These are phyloP conservation scores for Heliconius cydno DNA, from an alignment of 2,888 invertebrate genomes.

Conservation along the genomic window DNA sequence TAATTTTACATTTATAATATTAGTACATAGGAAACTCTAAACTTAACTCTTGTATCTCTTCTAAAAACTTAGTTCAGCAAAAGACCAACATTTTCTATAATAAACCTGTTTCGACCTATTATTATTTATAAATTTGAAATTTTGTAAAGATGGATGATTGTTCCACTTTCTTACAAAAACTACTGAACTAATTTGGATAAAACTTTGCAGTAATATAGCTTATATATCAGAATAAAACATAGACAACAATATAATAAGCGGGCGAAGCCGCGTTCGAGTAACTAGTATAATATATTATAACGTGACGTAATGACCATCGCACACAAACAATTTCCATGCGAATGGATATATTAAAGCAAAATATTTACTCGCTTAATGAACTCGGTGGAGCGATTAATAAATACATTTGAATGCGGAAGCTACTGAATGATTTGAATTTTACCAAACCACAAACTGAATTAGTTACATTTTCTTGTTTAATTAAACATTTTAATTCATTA, in stretches of 20 bases:
- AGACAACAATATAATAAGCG: too few species aligned
- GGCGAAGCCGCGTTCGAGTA: too few species aligned
- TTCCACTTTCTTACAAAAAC: too few species aligned
- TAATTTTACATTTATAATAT: conserved; percentile 5
- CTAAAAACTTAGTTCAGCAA: neutral
- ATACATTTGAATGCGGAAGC: conserved; percentile 45
- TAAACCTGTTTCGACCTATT: neutral
- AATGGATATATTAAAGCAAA: conserved; percentile 33
- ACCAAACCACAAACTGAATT: conserved; percentile 46
- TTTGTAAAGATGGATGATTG: too few species aligned
- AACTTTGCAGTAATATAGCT: too few species aligned
- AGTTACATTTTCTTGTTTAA: conserved; percentile 47
- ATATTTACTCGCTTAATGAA: conserved; percentile 37
- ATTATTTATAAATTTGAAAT: too few species aligned
- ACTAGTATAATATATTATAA: neutral
- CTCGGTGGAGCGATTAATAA: conserved; percentile 36
- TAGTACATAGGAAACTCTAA: neutral
- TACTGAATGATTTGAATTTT: conserved; percentile 48
- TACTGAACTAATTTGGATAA: too few species aligned
- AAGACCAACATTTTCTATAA: neutral
- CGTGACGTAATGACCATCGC: neutral
- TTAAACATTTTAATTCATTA: conserved; percentile 46
- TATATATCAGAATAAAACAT: too few species aligned
- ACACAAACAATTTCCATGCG: conserved; percentile 27
- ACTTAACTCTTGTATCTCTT: neutral